Evolutionary conservation across 2,888 invertebrate species (phyloP), one percentile per base, ranked within the genome.

Genomic region (Anthophora plumipes): DNA sequence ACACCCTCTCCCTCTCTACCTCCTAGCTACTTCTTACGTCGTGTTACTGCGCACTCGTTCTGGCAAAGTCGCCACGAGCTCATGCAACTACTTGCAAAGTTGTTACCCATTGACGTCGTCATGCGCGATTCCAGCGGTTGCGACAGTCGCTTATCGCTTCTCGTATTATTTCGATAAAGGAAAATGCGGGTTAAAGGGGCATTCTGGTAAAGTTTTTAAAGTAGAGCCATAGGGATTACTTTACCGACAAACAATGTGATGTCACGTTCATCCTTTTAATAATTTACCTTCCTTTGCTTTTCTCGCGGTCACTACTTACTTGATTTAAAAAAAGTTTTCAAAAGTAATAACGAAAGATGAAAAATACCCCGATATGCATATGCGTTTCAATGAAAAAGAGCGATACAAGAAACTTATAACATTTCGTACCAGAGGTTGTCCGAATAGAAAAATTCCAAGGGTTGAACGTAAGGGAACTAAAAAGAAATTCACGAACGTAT

Each of bases 31-130:
- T 81, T 77, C 82, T 81, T 83, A 77, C 77, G 68, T 60, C 77
- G 77, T 67, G 81, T 77, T 83, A 78, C 82, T 81, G 82, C 82
- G 82, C 82, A 81, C 78, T 83, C 82, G 81, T 83, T 77, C 82
- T 71, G 67, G 54, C 82, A 59, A 83, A 75, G 71, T 75, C 55
- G 75, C 77, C 66, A 81, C 77, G 73, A 70, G 69, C 60, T 70
- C 52, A 61, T 37, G 66, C 61, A 73, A 59, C 78, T 78, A 70
- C 66, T 67, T 55, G 70, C 52, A 77, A 69, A 77, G 39, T 77
- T 78, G 71, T 81, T 83, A 77, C 61, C 66, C 82, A 57, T 54
- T 57, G 77, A 74, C 77, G 74, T 67, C 66, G 67, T 83, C 67
- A 73, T 68, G 61, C 67, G 60, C 81, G 76, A 73, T 70, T 76